A percentile compares a stretch with the other conserved stretches of the same genome.
Conservation (phyloP, 2,113 vertebrate species). For the Phalacrocorax aristotelis region DNA sequence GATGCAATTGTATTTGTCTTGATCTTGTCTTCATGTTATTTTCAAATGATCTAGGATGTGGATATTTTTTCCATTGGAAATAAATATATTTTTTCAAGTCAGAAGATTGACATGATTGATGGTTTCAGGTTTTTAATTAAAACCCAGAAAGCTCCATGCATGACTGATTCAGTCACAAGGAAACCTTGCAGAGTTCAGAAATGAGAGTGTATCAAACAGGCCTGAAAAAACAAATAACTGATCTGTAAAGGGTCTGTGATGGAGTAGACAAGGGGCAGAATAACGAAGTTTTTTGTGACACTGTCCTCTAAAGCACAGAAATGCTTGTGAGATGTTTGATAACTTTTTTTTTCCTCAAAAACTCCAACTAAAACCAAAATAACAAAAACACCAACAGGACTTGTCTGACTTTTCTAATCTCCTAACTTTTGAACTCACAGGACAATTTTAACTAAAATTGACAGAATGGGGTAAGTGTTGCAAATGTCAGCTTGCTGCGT, state of each 20-base stretch:
- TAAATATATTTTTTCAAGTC: not conserved
- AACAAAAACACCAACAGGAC: not conserved
- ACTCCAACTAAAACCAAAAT: not conserved
- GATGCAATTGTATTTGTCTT: not conserved
- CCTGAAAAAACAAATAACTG: not conserved
- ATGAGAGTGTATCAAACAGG: not conserved
- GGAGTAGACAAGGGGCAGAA: not conserved
- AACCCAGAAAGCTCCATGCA: not conserved
- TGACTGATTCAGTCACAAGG: conserved; percentile 17
- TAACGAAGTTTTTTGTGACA: not conserved
- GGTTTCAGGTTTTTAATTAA: conserved; percentile 44
- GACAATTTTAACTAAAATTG: not conserved
- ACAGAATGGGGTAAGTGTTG: not conserved
- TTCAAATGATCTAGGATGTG: not conserved
- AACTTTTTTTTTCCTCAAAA: not conserved
- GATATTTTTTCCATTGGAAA: not conserved
- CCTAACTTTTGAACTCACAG: not conserved
- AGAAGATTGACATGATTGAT: not conserved
- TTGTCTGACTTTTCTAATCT: not conserved
- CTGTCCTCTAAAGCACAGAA: not conserved
- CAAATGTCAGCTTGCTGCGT: not conserved
- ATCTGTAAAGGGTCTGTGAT: not conserved
- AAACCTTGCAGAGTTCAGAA: conserved; percentile 21
- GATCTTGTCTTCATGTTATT: not conserved
- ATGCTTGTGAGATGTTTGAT: not conserved